Percentiles rank a stretch among this genome's conserved stretches.
These are phyloP conservation scores for Gallinago paraguaiae DNA, from an alignment of 2,113 vertebrate species.

Conservation along the genomic window DNA sequence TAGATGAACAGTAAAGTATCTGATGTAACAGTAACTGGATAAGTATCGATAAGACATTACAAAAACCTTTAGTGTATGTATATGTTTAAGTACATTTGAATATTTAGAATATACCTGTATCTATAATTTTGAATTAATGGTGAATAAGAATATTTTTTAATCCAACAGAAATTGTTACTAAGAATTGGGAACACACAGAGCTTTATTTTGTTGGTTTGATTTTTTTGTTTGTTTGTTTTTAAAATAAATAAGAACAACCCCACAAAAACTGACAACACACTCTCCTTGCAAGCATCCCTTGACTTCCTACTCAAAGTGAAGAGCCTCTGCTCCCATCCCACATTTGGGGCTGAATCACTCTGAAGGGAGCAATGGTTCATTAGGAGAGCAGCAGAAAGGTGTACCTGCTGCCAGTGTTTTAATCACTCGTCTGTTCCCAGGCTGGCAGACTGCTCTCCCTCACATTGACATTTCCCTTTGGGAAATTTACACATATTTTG, in stretches of 20 bases:
- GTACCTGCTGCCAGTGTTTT: background rate
- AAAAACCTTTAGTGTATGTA: background rate
- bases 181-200: background rate
- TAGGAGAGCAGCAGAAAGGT: background rate
- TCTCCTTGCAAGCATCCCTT: background rate
- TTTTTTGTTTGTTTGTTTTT: background rate
- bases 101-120: background rate
- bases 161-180: background rate
- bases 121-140: background rate
- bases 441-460: background rate
- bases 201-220: background rate
- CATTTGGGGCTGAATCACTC: background rate
- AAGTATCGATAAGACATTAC: background rate
- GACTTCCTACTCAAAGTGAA: background rate
- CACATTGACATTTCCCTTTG: background rate
- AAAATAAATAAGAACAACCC: background rate
- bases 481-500: background rate
- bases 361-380: background rate
- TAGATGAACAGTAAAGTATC: background rate
- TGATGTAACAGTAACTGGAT: background rate
- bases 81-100: background rate
- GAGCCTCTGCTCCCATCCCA: background rate
- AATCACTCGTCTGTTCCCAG: background rate
- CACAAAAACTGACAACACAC: background rate
- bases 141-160: background rate